phyloP scores from a whole-genome alignment of 2,113 vertebrate species.

The Halichoerus grypus region DNA sequence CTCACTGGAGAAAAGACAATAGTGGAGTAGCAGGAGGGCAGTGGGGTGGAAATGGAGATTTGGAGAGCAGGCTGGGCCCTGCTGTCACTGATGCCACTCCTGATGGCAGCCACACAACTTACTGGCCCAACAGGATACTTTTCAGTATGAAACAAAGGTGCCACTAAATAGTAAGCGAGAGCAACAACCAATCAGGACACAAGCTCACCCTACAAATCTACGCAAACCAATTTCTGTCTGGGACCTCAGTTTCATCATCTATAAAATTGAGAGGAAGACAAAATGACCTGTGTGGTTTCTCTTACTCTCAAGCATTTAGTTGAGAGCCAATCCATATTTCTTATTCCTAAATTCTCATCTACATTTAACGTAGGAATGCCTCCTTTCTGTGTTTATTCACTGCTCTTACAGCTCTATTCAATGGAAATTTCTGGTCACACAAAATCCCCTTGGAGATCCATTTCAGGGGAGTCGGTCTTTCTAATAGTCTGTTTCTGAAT shows the following conservation, averaged over 20 bases:
- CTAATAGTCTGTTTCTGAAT: neutral
- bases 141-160: neutral
- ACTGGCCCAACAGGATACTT: neutral
- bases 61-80: neutral
- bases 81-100: neutral
- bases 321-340: neutral
- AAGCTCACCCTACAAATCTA: neutral
- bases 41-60: rapidly evolving
- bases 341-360: neutral
- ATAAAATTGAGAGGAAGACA: neutral
- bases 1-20: neutral
- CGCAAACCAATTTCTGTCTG: neutral
- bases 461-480: neutral
- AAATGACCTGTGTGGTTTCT: neutral
- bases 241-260: neutral
- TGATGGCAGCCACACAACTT: no score
- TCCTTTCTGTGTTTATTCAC: neutral
- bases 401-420: neutral
- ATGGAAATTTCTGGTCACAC: neutral
- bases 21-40: neutral
- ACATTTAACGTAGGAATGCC: neutral
- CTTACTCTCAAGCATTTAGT: neutral
- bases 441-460: neutral
- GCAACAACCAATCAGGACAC: neutral
- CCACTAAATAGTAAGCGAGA: neutral